Evolutionary conservation across 2,797 vertebrate genomes (phyloP), one percentile per base, ranked within the genome.

Genomic region (Capromys pilorides): DNA sequence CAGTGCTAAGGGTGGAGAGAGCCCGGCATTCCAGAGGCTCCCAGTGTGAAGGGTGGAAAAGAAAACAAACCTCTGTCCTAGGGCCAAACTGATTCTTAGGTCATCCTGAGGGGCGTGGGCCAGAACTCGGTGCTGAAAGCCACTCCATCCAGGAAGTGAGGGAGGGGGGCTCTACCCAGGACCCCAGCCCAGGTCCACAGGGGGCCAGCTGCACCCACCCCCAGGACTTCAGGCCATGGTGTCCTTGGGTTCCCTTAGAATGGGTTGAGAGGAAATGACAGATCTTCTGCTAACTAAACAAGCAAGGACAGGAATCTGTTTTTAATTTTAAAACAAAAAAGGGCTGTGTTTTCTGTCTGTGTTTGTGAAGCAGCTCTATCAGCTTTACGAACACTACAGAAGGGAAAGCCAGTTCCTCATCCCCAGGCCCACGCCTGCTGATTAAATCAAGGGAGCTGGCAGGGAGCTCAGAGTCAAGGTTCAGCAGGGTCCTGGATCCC

Each of bases 241-340:
- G 22, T 81, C 54, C 49, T 91, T 1, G 24, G 33, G 75, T 4
- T 86, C 80, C 13, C 62, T 10, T 21, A 45, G 18, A 82, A 73
- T 14, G 13, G 69, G 41, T 31, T 16, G 26, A 26, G 7, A 54
- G 49, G 6, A 62, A 83, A 45, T 6, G 85, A 73, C 24, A 12
- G 61, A 75, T 12, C 64, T 71, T 39, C 41, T 57, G 45, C 66
- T 64, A 36, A 26, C 28, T 84, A 36, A 79, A 78, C 57, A 39
- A 0, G 13, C 10, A 22, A 75, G 64, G 51, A 16, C 18, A 69
- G 54, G n/a, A 49, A 75, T 79, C 59, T 67, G 41, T 31, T 94
- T 93, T 93, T 33, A 69, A 89, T 28, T 67, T 79, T 66, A 82
- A 59, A 94, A 39, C 22, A 59, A 19, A 85, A n/a, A 86, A 89